Base-by-base conservation (phyloP, 2,888 invertebrate genomes). In the Ommatoiulus sabulosus region DNA sequence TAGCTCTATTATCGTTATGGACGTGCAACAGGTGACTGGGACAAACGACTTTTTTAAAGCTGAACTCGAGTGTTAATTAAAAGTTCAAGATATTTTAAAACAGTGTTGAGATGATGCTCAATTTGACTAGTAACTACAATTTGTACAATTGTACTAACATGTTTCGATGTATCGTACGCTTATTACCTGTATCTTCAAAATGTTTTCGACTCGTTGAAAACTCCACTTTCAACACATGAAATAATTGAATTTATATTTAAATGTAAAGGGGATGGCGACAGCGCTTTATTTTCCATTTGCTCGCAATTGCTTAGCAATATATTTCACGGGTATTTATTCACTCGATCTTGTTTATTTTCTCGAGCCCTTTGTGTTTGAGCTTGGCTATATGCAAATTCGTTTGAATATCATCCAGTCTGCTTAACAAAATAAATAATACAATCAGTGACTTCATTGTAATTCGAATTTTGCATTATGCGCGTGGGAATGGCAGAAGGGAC, bases 381-480 rank as follows among this genome's bases (percentile, higher is more conserved):
- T 35, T 80, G 35, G 35, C 35, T 35, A 80, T 80, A 80, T 80
- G 80, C 80, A 80, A 80, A 80, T 80, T 35, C 35, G 35, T 35
- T 15, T 80, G 80, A 24, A 24, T 80, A 35, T 15, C 80, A 80
- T 80, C 80, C 80, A 80, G 24, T 43, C 35, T 43, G 35, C 80
- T 80, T 35, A 80, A 80, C 80, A 80, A 80, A 80, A 80, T 80
- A 80, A 80, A 80, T 80, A 80, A 80, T 80, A 35, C 35, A 35
- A 80, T 80, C 80, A 80, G 35, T 24, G 80, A 80, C 24, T 80
- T 80, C 80, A 80, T 80, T 80, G 80, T 35, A 80, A 80, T 80
- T 35, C 80, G 80, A 8, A 80, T 80, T 80, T 80, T 80, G 80
- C 80, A 80, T 80, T 80, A 80, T 80, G 80, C 80, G 80, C 80